These are phyloP conservation scores for Rhagium mordax DNA, from an alignment of 2,888 invertebrate species.

Conservation along the genomic window DNA sequence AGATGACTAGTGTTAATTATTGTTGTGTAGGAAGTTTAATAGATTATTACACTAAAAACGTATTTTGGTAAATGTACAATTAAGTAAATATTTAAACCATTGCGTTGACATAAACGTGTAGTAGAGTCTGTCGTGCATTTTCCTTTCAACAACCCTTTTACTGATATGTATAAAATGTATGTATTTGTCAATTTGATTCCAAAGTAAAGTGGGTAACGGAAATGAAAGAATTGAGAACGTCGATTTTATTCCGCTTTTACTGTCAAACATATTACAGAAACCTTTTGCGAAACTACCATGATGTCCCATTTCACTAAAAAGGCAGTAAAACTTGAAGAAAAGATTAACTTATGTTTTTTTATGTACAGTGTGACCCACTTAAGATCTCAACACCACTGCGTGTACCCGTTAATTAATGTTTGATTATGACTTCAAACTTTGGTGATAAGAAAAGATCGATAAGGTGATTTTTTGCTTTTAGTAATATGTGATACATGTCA, in stretches of 20 bases:
- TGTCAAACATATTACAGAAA: slow-evolving; percentile 7
- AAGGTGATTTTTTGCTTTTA: too few relatives aligned
- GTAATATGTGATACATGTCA: too few relatives aligned
- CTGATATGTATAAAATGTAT: slow-evolving; percentile 17
- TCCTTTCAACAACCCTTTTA: slow-evolving; percentile 8
- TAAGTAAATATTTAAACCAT: too few relatives aligned
- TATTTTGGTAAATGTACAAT: too few relatives aligned
- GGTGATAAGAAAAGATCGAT: too few relatives aligned
- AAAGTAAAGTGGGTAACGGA: slow-evolving; percentile 27
- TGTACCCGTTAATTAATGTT: not conserved
- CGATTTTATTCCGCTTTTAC: slow-evolving; percentile 29
- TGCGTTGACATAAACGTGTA: too few relatives aligned
- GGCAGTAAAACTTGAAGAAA: not conserved
- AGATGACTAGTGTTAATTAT: too few relatives aligned
- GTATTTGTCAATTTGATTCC: slow-evolving; percentile 31
- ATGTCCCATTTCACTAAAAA: not conserved
- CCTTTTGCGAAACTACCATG: slow-evolving; percentile 2
- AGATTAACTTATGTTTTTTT: not conserved
- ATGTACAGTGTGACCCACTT: too few relatives aligned
- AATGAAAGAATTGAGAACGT: slow-evolving; percentile 28
- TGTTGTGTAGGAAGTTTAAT: too few relatives aligned
- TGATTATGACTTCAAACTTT: too few relatives aligned
- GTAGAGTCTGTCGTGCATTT: not conserved
- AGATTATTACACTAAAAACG: too few relatives aligned
- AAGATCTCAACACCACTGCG: too few relatives aligned